Evolutionary conservation across 2,113 vertebrate species (phyloP), one percentile per base, ranked within the genome.

Genomic region (Peromyscus polionotus): DNA sequence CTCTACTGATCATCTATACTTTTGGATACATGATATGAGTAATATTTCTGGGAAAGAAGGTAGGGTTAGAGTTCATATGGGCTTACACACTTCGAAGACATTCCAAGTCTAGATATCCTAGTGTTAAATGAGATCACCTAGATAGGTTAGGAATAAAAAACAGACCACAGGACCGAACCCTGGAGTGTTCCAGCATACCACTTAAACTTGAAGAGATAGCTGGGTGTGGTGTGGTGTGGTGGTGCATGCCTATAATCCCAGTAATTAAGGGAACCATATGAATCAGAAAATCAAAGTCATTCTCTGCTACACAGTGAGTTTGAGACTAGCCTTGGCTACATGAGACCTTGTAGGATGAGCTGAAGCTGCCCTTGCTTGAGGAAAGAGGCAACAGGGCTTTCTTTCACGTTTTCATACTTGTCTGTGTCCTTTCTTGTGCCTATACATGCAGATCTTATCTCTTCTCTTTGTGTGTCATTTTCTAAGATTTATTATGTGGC

Each of bases 51-150:
- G 39, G 79, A 26, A 48, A 86, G 31, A 88, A 17, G 42, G 2
- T 85, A 51, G 24, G 36, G 68, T 42, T 96, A 42, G 7, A 73
- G 39, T 88, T 88, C 51, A 39, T 73, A 28, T 10, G 24, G 22
- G 57, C 12, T 72, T 20, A 28, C 4, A 54, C 6, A 57, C 33
- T n/a, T 16, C 20, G 36, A 89, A 22, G 70, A 63, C 26, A 63
- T 84, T 42, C 68, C 36, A 54, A 33, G 39, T 95, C n/a, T 92
- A 63, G 67, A 86, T 75, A 72, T 20, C 72, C 8, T 75, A 36
- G 72, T 54, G 48, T 70, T 90, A 90, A 77, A 61, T 73, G 61
- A 90, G 79, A 83, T 67, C 57, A 67, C 20, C 22, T 81, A 95
- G 73, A 77, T 24, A 68, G 33, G 14, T 93, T 81, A 13, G 39